These are phyloP conservation scores for Melanotaenia parkinsoni DNA, from an alignment of 2,797 vertebrate genomes.

Conservation along the genomic window DNA sequence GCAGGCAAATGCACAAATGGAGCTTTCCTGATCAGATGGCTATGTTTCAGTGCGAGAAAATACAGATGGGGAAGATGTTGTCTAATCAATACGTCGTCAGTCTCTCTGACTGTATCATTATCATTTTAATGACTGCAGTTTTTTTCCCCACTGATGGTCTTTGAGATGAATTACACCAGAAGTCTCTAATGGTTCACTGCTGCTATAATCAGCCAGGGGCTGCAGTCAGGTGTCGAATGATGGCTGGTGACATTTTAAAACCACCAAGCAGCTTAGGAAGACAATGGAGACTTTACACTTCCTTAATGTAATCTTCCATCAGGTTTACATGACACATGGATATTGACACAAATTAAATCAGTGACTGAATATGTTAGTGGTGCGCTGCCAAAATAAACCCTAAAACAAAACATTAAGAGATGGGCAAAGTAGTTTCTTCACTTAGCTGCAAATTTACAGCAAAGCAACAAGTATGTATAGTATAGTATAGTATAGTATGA, in stretches of 20 bases:
- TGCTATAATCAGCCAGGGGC: conserved; percentile 19
- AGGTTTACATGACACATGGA: neutral
- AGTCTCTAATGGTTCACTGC: conserved; percentile 60
- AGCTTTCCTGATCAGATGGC: conserved; percentile 26
- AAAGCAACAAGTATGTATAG: neutral
- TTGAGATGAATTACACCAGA: conserved; percentile 48
- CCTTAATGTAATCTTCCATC: conserved; percentile 6
- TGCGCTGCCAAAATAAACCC: too few relatives aligned
- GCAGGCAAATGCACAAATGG: conserved; percentile 7
- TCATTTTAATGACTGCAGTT: conserved; percentile 77
- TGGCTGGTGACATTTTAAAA: conserved; percentile 56
- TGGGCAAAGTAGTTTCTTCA: neutral
- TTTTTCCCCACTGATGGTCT: conserved; percentile 67
- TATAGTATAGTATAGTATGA: too few relatives aligned
- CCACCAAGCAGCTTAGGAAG: conserved; percentile 28
- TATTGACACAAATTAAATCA: neutral
- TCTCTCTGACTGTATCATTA: conserved; percentile 69
- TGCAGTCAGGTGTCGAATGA: conserved; percentile 40
- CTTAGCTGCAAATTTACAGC: too few relatives aligned
- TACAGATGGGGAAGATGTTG: conserved; percentile 23
- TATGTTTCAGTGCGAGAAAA: conserved; percentile 12
- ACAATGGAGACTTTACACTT: conserved; percentile 30
- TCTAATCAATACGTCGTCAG: conserved; percentile 70
- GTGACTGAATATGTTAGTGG: neutral
- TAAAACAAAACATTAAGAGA: neutral